phyloP scores from a whole-genome alignment of 2,113 vertebrate species.

The Nematolebias whitei region DNA sequence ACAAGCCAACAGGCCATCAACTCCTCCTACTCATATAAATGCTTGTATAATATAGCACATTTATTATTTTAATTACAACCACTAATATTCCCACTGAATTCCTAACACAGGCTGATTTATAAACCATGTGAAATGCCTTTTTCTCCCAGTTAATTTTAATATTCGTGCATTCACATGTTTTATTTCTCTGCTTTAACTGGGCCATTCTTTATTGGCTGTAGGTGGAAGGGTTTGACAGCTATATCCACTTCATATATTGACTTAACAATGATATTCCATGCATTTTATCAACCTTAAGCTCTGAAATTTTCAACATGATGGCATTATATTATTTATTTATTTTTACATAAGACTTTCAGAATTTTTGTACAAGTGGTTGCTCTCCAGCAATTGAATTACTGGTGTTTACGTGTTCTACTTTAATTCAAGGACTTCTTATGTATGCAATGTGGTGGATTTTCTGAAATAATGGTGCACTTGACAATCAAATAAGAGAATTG shows the following conservation, averaged over 20 bases:
- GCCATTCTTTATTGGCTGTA: not conserved
- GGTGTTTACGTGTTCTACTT: too few relatives aligned
- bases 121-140: not conserved
- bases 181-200: not conserved
- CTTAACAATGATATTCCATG: not conserved
- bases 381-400: too few relatives aligned
- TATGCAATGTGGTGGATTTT: too few relatives aligned
- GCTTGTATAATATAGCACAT: conserved; percentile 8
- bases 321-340: too few relatives aligned
- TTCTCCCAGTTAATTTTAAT: not conserved
- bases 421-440: too few relatives aligned
- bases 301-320: too few relatives aligned
- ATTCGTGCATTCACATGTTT: not conserved
- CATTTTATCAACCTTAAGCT: too few relatives aligned
- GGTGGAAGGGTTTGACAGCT: not conserved
- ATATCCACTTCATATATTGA: not conserved
- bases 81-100: not conserved
- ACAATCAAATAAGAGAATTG: too few relatives aligned
- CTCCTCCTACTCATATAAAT: conserved; percentile 21
- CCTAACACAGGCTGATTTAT: not conserved
- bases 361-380: too few relatives aligned
- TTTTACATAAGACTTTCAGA: too few relatives aligned
- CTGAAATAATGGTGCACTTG: too few relatives aligned
- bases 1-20: conserved; percentile 23
- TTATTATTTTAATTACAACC: not conserved